Evolutionary conservation across 2,797 vertebrate species (phyloP), one percentile per base, ranked within the genome.

Genomic region (Morelia viridis): DNA sequence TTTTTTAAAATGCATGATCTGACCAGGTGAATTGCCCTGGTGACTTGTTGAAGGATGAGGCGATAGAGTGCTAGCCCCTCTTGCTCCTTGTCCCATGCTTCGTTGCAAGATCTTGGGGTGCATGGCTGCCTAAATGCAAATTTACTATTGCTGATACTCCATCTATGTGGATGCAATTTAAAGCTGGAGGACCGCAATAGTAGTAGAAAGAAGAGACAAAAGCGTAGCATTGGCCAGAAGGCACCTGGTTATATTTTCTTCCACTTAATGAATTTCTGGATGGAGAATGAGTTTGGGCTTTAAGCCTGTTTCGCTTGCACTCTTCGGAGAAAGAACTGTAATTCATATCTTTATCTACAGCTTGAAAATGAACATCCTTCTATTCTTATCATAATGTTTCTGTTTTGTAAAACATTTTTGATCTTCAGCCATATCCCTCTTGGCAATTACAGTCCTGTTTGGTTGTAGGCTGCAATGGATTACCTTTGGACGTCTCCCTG

Each of bases 291-390:
- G 93, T n/a, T 93, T 92, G 97, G 96, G 95, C 19, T 88, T 97
- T 96, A 98, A 97, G 95, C 94, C 94, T 94, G 96, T 96, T 96
- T 93, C 92, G 10, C 41, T 56, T 97, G 89, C 93, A 92, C 95
- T 96, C 96, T 96, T 97, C 97, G 94, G 96, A 97, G 95, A 97
- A 94, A 95, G 95, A 97, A 97, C 97, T 97, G 97, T 96, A 97
- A 97, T 97, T 96, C 93, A 85, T 95, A 96, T 97, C 97, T 98
- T 80, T 97, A 98, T 97, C 97, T 97, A 89, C 90, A 71, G 95
- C 96, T 96, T 96, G 97, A 97, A 97, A 97, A 97, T 97, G 97
- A 98, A 97, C 97, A 97, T 97, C 97, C 96, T 97, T 97, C 96
- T 97, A 94, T 97, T 96, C 97, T 98, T 98, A 97, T 97, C 97